These are phyloP conservation scores for Silvanus unidentatus DNA, from an alignment of 2,888 invertebrate genomes.

Conservation along the genomic window DNA sequence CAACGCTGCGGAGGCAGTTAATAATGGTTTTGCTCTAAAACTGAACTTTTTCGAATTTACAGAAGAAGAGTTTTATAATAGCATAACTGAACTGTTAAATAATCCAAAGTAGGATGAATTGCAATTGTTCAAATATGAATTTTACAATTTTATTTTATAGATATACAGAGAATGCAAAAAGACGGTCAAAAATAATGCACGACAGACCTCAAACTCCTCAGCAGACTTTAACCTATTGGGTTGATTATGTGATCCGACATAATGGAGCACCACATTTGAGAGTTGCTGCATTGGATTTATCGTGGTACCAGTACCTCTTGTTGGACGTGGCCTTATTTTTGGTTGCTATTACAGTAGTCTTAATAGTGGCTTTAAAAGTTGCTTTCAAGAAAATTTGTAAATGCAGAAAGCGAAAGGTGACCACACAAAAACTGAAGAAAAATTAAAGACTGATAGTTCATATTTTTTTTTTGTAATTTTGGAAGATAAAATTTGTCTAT, in stretches of 20 bases:
- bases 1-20: conserved; percentile 45
- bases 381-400: neutral
- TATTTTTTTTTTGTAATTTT: too few species aligned
- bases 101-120: conserved; percentile 38
- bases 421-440: too few species aligned
- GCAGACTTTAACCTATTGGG: conserved; percentile 28
- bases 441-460: too few species aligned
- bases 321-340: conserved; percentile 1
- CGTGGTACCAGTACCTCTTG: conserved; percentile 1
- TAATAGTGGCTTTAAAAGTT: neutral
- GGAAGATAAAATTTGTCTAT: too few species aligned
- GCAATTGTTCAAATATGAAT: too few species aligned
- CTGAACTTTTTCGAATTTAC: conserved; percentile 47
- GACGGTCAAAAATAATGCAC: conserved; percentile 24
- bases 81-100: conserved; percentile 44
- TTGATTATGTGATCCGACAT: conserved; percentile 28
- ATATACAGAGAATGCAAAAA: conserved; percentile 22
- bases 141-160: conserved; percentile 21
- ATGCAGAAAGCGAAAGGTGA: neutral
- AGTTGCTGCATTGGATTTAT: conserved; percentile 21
- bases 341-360: neutral
- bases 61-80: conserved; percentile 40
- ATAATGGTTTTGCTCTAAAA: conserved; percentile 27
- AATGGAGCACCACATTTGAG: conserved; percentile 29
- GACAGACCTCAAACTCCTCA: conserved; percentile 25